phyloP scores from a whole-genome alignment of 2,113 vertebrate species.

The Dolichotis patagonum region DNA sequence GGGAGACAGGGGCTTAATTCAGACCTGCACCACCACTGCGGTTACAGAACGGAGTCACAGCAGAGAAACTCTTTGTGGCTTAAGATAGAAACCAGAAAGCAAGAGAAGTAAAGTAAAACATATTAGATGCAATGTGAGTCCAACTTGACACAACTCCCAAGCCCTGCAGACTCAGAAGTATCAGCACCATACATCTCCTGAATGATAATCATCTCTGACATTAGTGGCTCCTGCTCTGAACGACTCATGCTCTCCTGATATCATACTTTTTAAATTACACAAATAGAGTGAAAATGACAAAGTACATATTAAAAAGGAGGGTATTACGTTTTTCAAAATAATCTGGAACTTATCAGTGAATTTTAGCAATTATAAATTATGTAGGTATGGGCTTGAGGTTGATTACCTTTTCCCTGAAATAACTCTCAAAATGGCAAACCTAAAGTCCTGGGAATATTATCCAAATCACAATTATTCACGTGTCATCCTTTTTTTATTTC shows the following conservation, averaged over 20 bases:
- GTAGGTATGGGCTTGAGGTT: slow-evolving; percentile 86
- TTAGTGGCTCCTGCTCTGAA: slow-evolving; percentile 73
- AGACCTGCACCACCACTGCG: slow-evolving; percentile 23
- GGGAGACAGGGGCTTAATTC: slow-evolving; percentile 51
- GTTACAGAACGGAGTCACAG: slow-evolving; percentile 55
- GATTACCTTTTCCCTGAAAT: slow-evolving; percentile 86
- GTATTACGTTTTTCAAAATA: slow-evolving; percentile 77
- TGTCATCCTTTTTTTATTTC: slow-evolving; percentile 91
- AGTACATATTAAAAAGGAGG: slow-evolving; percentile 71
- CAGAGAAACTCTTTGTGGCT: slow-evolving; percentile 63
- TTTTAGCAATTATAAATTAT: slow-evolving; percentile 80
- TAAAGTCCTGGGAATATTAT: slow-evolving; percentile 90
- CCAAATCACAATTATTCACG: slow-evolving; percentile 90
- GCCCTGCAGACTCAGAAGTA: slow-evolving; percentile 57
- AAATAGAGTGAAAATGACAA: slow-evolving; percentile 80
- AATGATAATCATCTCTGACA: slow-evolving; percentile 57
- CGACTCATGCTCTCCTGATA: slow-evolving; percentile 15
- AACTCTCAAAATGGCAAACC: slow-evolving; percentile 87
- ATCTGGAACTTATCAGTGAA: slow-evolving; percentile 77
- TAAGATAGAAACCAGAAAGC: slow-evolving; percentile 75
- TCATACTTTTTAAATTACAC: slow-evolving; percentile 71
- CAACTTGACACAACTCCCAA: slow-evolving; percentile 64
- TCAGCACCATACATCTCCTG: slow-evolving; percentile 53
- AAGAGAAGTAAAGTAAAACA: slow-evolving; percentile 73
- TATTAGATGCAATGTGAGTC: slow-evolving; percentile 70